Conservation (phyloP, 2,888 invertebrate species). For the Pammene aurita region DNA sequence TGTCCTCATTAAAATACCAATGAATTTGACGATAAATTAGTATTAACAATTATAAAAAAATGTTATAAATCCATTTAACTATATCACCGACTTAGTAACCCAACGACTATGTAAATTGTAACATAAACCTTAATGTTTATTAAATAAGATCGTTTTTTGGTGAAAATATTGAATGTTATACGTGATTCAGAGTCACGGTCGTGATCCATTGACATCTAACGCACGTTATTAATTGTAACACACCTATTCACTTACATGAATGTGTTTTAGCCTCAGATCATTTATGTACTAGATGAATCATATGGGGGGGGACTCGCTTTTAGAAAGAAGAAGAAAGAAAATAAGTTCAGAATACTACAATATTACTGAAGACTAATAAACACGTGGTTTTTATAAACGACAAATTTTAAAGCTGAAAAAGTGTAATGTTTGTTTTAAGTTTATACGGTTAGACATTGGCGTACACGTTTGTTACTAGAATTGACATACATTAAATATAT, state of each 20-base stretch:
- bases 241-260: conserved; percentile 16
- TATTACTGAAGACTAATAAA: too few species aligned
- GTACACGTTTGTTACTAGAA: too few species aligned
- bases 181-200: background rate
- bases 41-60: conserved; percentile 20
- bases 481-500: too few species aligned
- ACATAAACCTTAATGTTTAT: background rate
- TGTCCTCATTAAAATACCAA: conserved; percentile 20
- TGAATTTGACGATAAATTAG: conserved; percentile 18
- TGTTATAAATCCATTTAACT: conserved; percentile 17
- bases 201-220: conserved; percentile 25
- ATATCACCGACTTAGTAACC: background rate
- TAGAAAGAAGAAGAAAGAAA: background rate
- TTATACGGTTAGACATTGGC: too few species aligned
- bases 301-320: background rate
- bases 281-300: background rate
- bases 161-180: background rate
- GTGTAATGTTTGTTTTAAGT: too few species aligned
- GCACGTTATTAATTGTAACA: conserved; percentile 32
- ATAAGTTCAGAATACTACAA: too few species aligned
- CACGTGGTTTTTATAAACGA: too few species aligned
- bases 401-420: too few species aligned
- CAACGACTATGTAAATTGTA: background rate
- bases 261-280: conserved; percentile 12
- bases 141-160: background rate